These are phyloP conservation scores for Andrena flavipes DNA, from an alignment of 2,888 invertebrate genomes.

Conservation along the genomic window DNA sequence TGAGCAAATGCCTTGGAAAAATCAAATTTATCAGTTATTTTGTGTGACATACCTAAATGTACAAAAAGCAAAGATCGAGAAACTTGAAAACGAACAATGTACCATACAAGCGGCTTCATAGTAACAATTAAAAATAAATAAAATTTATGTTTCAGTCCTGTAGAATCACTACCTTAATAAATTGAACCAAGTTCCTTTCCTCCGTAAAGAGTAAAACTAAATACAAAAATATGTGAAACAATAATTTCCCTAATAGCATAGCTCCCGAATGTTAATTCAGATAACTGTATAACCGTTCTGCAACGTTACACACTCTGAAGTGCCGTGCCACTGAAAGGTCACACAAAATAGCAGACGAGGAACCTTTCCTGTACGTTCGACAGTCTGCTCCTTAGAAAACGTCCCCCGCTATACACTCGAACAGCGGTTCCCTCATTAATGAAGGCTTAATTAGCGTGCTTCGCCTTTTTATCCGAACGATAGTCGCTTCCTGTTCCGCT, in stretches of 20 bases:
- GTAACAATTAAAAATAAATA: no score
- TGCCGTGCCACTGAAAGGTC: conserved; percentile 20
- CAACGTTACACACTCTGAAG: not conserved
- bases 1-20: no score
- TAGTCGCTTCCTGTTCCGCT: conserved; percentile 77
- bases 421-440: conserved; percentile 66
- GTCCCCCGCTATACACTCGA: conserved; percentile 32
- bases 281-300: not conserved
- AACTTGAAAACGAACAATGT: no score
- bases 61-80: no score
- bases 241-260: not conserved
- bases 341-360: conserved; percentile 34
- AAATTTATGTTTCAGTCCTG: not conserved
- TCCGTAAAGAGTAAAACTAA: not conserved
- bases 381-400: conserved; percentile 52
- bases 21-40: no score
- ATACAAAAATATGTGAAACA: not conserved
- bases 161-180: not conserved
- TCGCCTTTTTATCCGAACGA: conserved; percentile 74
- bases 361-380: conserved; percentile 39
- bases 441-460: conserved; percentile 65
- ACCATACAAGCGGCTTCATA: no score
- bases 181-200: not conserved
- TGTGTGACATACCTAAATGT: no score
- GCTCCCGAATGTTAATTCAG: not conserved